Evolutionary conservation across 2,113 vertebrate genomes (phyloP), one percentile per base, ranked within the genome.

Genomic region (Gavia stellata): DNA sequence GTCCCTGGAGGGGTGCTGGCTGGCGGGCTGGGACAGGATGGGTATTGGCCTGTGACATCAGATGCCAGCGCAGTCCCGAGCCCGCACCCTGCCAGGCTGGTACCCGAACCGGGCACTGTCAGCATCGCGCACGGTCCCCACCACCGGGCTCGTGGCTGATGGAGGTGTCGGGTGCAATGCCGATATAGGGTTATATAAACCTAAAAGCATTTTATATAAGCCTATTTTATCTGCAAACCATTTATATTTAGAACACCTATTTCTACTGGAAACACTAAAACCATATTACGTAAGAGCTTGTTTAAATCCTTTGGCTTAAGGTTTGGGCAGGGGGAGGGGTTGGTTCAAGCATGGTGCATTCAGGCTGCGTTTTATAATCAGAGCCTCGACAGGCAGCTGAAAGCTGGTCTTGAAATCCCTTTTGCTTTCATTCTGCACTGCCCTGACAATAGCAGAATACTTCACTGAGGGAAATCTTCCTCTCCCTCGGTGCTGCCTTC

Each of bases 221-320:
- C 94, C 92, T 94, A 73, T 96, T 97, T 92, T 95, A 92, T 95
- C 95, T 94, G 92, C 91, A 87, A 82, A 96, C 92, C 61, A 89
- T 89, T 96, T 97, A 89, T 97, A 97, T 95, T 95, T 97, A 96
- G 95, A 97, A 77, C 91, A 95, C 94, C 95, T 95, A 85, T 96
- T 97, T 95, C 95, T 92, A 58, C 74, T 94, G 92, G 95, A 94
- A 97, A 96, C 77, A 49, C 94, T 95, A 96, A 96, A 95, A 89
- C 86, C 91, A 1, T 50, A 29, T 97, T 97, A 97, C 81, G 14
- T 96, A 97, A 97, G 91, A 80, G 86, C 94, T 86, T 61, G 62
- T 82, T 95, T 95, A 96, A 97, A 96, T 97, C 95, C 95, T 95
- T 73, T 73, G 95, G 96, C 92, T 96, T 95, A 94, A 65, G 68